Conservation (phyloP, 1,140 invertebrate genomes). For the Aphaenogaster ashmeadi region DNA sequence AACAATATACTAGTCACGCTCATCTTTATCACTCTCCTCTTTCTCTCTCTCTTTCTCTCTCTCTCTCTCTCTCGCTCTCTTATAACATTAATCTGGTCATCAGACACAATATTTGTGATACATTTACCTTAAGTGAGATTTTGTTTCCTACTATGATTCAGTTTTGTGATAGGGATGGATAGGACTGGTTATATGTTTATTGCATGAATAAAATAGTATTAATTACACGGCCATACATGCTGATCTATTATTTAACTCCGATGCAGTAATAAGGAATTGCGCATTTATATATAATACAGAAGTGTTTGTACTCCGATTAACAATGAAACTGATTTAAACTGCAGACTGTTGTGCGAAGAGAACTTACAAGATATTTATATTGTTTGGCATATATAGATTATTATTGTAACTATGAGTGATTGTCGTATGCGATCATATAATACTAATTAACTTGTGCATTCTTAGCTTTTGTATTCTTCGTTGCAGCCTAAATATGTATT, state of each 20-base stretch:
- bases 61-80: slow-evolving; percentile 25
- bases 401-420: slow-evolving; percentile 47
- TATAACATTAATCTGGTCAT: slow-evolving; percentile 68
- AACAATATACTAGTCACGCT: slow-evolving; percentile 73
- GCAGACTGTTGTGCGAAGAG: slow-evolving; percentile 1
- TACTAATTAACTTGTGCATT: slow-evolving; percentile 34
- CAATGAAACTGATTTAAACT: slow-evolving; percentile 21
- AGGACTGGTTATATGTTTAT: slow-evolving; percentile 57
- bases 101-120: slow-evolving; percentile 60
- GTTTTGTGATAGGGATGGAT: slow-evolving; percentile 70
- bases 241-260: slow-evolving; percentile 33
- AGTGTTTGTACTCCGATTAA: slow-evolving; percentile 30
- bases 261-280: slow-evolving; percentile 26
- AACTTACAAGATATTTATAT: slow-evolving; percentile 30
- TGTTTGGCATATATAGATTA: slow-evolving; percentile 35
- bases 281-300: slow-evolving; percentile 14
- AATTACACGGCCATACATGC: slow-evolving; percentile 32
- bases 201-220: slow-evolving; percentile 60
- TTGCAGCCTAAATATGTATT: slow-evolving; percentile 46
- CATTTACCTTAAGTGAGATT: slow-evolving; percentile 61
- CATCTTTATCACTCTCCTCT: slow-evolving; percentile 46
- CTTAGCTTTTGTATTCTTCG: slow-evolving; percentile 41
- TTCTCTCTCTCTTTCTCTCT: background rate
- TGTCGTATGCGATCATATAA: slow-evolving; percentile 36
- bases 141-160: slow-evolving; percentile 56